A percentile compares a stretch with the other conserved stretches of the same genome.
Conservation (phyloP, 2,797 vertebrate genomes). For the Potorous gilbertii region DNA sequence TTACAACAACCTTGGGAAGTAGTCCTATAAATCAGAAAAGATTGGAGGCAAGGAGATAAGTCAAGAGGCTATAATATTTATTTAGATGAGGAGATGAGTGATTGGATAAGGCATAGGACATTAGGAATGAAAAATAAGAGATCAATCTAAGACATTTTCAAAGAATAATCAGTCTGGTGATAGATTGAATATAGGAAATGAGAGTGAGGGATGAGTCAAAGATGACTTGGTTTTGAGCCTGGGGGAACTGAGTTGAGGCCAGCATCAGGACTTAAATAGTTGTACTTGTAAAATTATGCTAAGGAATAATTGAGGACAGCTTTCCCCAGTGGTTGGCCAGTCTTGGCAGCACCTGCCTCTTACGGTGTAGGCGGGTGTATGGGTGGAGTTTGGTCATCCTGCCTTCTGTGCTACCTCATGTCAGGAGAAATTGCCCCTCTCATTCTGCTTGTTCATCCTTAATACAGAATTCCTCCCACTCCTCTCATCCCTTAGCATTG, state of each 20-base stretch:
- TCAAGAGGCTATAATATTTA: not conserved
- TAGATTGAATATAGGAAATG: not conserved
- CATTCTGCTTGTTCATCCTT: not conserved
- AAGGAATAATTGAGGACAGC: not conserved
- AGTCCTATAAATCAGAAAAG: not conserved
- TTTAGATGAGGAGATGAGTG: not conserved
- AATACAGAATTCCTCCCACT: not conserved
- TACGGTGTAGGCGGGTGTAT: not conserved
- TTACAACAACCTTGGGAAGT: not conserved
- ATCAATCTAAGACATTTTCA: not conserved
- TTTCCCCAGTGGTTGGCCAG: not conserved
- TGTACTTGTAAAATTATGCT: not conserved
- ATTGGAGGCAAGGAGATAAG: not conserved
- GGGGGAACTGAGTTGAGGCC: not conserved
- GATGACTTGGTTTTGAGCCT: not conserved
- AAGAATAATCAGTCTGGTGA: not conserved
- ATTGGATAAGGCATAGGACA: not conserved
- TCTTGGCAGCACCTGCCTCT: not conserved
- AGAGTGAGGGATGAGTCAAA: not conserved
- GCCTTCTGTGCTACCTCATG: not conserved
- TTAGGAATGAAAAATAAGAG: constrained; percentile 1
- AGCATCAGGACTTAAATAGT: not conserved
- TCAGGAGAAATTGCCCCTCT: not conserved
- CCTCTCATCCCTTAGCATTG: not conserved
- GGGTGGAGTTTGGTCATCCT: not conserved